Base-by-base conservation (phyloP, 2,797 vertebrate genomes). In the Chelonia mydas region DNA sequence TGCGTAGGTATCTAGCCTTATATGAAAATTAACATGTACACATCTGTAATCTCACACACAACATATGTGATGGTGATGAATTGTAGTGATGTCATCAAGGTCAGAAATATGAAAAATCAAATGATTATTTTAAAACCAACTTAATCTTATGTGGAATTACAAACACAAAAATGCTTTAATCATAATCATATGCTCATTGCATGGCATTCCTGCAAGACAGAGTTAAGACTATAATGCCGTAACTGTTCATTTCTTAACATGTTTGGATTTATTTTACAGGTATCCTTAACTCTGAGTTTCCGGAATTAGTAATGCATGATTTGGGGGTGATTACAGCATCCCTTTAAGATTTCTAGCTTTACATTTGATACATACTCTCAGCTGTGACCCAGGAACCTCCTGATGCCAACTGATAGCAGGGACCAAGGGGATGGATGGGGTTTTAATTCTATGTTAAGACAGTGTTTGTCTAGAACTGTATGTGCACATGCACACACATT, bases 1-100 rank as follows among this genome's bases (percentile, higher is more conserved):
- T 33, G 90, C 78, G 87, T 83, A 87, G 87, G 72, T 72, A 78
- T 83, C 82, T 87, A 78, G n/a, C 21, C 84, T 88, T 84, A 59
- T 76, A 74, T 88, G 81, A 81, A 95, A 90, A 90, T 65, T 93
- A 3, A 83, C 79, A 72, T 80, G 57, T 27, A 7, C 27, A 85
- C 27, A 19, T 80, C 16, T 81, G 86, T 80, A 82, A 76, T 78
- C 92, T 91, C 68, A 68, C 59, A 53, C 13, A 1, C 21, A 41
- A 76, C 81, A 76, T 82, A 95, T 78, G 84, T 90, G n/a, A 91
- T 76, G 15, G 19, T 87, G 72, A 17, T 41, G 28, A 90, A 87
- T 92, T 91, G 0, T 83, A 83, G 79, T 12, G 1, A 31, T 82
- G 86, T 88, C 31, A 10, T 23, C 27, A 31, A 9, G 41, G 15